Base-by-base conservation (phyloP, 2,888 invertebrate genomes). In the Drosophila vallismaia region DNA sequence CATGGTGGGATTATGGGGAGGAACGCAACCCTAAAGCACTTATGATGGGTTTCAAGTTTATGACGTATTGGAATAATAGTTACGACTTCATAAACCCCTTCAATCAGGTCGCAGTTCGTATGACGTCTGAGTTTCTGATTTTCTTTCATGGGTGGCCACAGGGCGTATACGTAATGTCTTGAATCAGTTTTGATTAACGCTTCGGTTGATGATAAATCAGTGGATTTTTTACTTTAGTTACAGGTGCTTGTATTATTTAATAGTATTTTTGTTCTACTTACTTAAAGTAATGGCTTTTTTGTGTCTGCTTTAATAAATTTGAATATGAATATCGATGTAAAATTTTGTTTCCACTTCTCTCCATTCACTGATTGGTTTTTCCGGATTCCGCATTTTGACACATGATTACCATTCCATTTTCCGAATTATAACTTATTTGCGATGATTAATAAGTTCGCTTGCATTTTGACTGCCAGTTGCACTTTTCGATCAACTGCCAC, bases 391-490 rank as follows among this genome's bases (percentile, higher is more conserved):
- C 57, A 40, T 40, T 69, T 69, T 69, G 36, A 38, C 48, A 28
- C 40, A 36, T 58, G 70, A 69, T 69, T 69, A 49, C 52, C 63
- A 49, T 69, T 57, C 55, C 70, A 62, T 44, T 68, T 64, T 48
- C 45, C 59, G 53, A 63, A 64, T 64, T 64, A 64, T 42, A 63
- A 51, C 36, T 51, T 64, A 77, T 83, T 77, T 72, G 77, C 77
- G 50, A 57, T 68, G 71, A 86, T 86, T 79, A 79, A 68, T 70
- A 54, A 56, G 56, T 72, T 19, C 36, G 59, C 64, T 50, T 56
- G 45, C 44, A n/a, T 33, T 33, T 38, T 44, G 33, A 40, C 29
- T 36, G 33, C 57, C 56, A 40, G 50, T 52, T 69, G 70, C 70
- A 69, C 52, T 69, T 69, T 49, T 31, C 57, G 44, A 29, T 31